Evolutionary conservation across 2,113 vertebrate genomes (phyloP), one percentile per base, ranked within the genome.

Genomic region (Ardeotis arabs): DNA sequence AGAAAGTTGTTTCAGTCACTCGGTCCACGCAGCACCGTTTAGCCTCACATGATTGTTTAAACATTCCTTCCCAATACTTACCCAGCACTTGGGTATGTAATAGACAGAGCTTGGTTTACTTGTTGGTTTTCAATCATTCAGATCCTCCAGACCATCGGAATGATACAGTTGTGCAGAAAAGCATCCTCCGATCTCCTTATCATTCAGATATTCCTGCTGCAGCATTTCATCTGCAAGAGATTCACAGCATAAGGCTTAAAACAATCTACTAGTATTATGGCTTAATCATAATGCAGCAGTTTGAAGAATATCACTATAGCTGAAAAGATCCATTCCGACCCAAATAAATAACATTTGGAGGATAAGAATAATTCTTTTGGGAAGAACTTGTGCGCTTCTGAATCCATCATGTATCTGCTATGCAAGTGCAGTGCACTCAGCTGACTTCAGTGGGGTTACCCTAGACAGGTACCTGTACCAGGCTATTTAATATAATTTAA

Each of bases 1-100:
- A 93, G 87, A 81, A 74, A 44, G 80, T 80, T 59, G 28, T 73
- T 86, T 95, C 95, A 85, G 60, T 90, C 31, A 5, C 69, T 94
- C 81, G 23, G 75, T 60, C 95, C 84, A 7, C 19, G 59, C 55
- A 45, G 69, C 74, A n/a, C 58, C 11, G 1, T 50, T 80, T 73
- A 76, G 85, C 79, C 67, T 93, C 83, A 21, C 17, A 37, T 37
- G 53, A 68, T 45, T 7, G 2, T 16, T 35, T 33, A 31, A 49
- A 52, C 13, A 41, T 84, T 72, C 79, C 84, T 89, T 59, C 82
- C 39, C 81, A 10, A 31, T 44, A 72, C 59, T 63, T 70, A 31
- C 37, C 73, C 80, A 56, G 14, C 60, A 39, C 49, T 19, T 18
- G 35, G 41, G 22, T 72, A 41, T 11, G 33, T 25, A 44, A 68